Percentiles rank a stretch among this genome's conserved stretches.
Evolutionary conservation across 2,888 invertebrate genomes (phyloP).

Genomic region (Thymelicus lineola): DNA sequence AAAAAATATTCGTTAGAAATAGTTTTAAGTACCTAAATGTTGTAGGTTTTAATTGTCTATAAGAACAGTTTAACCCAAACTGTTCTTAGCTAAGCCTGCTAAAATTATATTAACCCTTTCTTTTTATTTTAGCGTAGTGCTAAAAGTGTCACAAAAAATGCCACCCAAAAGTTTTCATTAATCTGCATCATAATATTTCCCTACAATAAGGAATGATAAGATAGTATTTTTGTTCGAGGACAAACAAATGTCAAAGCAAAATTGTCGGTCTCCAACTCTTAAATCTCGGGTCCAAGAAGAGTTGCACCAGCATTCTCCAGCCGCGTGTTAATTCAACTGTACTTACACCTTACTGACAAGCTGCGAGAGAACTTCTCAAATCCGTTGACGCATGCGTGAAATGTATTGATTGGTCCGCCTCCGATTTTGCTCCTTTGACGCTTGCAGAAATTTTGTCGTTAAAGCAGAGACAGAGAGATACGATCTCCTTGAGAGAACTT

Average conservation of each 20-base stretch:
- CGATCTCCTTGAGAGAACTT: constrained; percentile 23
- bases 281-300: no score
- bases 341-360: constrained; percentile 42
- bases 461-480: constrained; percentile 18
- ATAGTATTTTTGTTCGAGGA: neutral
- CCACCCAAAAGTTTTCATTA: no score
- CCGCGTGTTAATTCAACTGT: constrained; percentile 47
- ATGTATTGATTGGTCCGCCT: constrained; percentile 74
- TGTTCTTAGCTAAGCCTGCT: no score
- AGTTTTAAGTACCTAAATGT: no score
- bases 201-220: neutral
- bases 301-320: neutral
- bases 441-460: constrained; percentile 29
- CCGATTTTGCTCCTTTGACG: constrained; percentile 60
- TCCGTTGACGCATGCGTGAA: constrained; percentile 77
- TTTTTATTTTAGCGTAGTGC: no score
- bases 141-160: no score
- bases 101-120: no score
- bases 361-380: constrained; percentile 20
- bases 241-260: neutral
- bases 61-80: no score
- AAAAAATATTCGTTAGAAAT: no score
- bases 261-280: no score
- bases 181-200: no score
- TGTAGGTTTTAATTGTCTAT: no score